phyloP scores from a whole-genome alignment of 92 coral and sea anemone genomes.

The Siderastrea siderea region DNA sequence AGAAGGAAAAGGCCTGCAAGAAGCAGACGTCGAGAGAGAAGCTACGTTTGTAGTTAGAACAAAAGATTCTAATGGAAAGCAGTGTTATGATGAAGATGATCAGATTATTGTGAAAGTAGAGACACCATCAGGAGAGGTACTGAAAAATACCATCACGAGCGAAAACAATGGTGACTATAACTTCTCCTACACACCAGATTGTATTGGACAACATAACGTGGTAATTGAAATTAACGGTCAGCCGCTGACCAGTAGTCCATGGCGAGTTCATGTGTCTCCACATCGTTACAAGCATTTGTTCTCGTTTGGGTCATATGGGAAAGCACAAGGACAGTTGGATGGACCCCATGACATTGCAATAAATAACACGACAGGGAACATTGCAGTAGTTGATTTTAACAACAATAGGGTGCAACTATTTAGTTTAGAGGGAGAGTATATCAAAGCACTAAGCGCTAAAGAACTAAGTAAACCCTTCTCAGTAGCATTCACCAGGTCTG shows the following conservation, averaged over 20 bases:
- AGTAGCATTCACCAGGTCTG: neutral
- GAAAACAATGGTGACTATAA: slow-evolving; percentile 49
- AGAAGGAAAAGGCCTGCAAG: slow-evolving; percentile 54
- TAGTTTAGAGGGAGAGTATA: neutral
- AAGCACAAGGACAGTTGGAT: neutral
- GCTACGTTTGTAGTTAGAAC: slow-evolving; percentile 51
- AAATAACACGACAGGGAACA: neutral
- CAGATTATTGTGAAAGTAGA: slow-evolving; percentile 42
- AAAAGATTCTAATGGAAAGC: slow-evolving; percentile 50
- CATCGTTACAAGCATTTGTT: neutral
- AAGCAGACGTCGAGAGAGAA: slow-evolving; percentile 23
- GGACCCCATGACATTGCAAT: neutral
- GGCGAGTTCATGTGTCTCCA: slow-evolving; percentile 45
- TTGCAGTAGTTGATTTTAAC: neutral
- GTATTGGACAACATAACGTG: slow-evolving; percentile 57
- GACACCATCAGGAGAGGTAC: slow-evolving; percentile 16
- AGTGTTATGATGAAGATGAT: slow-evolving; percentile 61
- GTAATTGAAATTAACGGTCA: slow-evolving; percentile 44
- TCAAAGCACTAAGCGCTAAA: neutral
- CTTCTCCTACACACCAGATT: slow-evolving; percentile 50
- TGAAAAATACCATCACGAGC: slow-evolving; percentile 26
- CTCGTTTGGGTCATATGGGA: neutral
- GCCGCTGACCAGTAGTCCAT: slow-evolving; percentile 58
- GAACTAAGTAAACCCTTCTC: neutral
- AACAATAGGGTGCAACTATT: neutral